These are phyloP conservation scores for Holothuria glaberrima DNA, from an alignment of 35 echinoderm and acorn worm species.

Conservation along the genomic window DNA sequence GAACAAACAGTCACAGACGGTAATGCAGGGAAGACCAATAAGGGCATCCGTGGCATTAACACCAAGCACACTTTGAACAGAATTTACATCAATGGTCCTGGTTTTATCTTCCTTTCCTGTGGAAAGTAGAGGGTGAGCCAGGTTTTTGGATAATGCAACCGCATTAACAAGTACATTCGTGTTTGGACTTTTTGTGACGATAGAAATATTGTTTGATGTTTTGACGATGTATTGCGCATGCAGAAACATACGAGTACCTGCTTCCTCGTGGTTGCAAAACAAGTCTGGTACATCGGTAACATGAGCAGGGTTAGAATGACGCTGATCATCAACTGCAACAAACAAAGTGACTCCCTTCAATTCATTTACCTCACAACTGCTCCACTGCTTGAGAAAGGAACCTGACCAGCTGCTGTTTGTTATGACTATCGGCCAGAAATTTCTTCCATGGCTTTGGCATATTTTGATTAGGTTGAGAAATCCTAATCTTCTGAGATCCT, in stretches of 20 bases:
- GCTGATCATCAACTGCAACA: slow-evolving; percentile 21
- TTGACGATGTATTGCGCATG: slow-evolving; percentile 33
- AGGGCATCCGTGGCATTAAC: slow-evolving; percentile 39
- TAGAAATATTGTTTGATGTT: neutral
- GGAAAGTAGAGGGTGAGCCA: slow-evolving; percentile 38
- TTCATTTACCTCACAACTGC: neutral
- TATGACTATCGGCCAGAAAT: slow-evolving; percentile 54
- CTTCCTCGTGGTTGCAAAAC: slow-evolving; percentile 41
- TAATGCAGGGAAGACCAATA: slow-evolving; percentile 65
- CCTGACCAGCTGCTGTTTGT: slow-evolving; percentile 53
- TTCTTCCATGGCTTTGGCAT: slow-evolving; percentile 79
- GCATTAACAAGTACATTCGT: slow-evolving; percentile 52
- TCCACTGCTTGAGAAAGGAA: slow-evolving; percentile 69
- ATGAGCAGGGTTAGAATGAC: slow-evolving; percentile 3
- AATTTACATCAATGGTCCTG: slow-evolving; percentile 44
- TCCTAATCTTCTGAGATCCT: slow-evolving; percentile 45
- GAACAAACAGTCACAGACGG: slow-evolving; percentile 68
- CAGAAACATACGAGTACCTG: slow-evolving; percentile 54
- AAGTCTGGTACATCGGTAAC: slow-evolving; percentile 29
- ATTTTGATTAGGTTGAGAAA: slow-evolving; percentile 36
- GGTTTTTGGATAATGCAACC: slow-evolving; percentile 7
- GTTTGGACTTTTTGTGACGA: slow-evolving; percentile 45
- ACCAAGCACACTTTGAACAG: slow-evolving; percentile 45
- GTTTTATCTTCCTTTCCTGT: slow-evolving; percentile 62
- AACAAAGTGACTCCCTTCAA: slow-evolving; percentile 42